Evolutionary conservation across 2,113 vertebrate species (phyloP), one percentile per base, ranked within the genome.

Genomic region (Alexandromys fortis): DNA sequence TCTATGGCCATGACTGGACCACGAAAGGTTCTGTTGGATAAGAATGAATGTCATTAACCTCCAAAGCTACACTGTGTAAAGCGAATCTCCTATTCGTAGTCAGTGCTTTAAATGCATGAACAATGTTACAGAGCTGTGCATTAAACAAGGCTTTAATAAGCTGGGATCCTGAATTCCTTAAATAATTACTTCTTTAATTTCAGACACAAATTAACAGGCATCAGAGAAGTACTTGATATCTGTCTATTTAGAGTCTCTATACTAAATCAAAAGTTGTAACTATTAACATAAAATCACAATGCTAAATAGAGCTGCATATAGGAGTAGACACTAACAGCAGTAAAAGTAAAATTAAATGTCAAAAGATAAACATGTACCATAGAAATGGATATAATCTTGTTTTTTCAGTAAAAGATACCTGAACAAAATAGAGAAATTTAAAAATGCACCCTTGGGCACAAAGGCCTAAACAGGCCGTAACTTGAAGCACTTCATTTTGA

Each of bases 401-500:
- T 1, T 35, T 92, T 93, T 96, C 52, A 85, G 28, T 42, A 76
- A 91, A 91, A 94, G n/a, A 11, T 14, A n/a, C 5, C 5, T 55
- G 24, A 58, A 49, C 0, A 13, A 77, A 77, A 30, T 11, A 92
- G 88, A 77, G 78, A 49, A 52, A 81, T 92, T 95, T 81, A 49
- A 95, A 61, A 68, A 86, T 77, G 2, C 6, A 55, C 6, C 14
- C 52, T 22, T 61, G 19, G 19, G 0, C 33, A 61, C 3, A 91
- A 21, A 63, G 45, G 38, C 2, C 7, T 77, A 81, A 78, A 61
- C 33, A 42, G 58, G 35, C 45, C 9, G 52, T 7, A 79, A 75
- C 68, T 68, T 79, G 65, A 96, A 14, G 35, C n/a, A 67, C 35
- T 89, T 95, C 70, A 90, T 92, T 96, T 94, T 86, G 14, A 91